These are phyloP conservation scores for Cyphomyrus discorhynchus DNA, from an alignment of 2,113 vertebrate species.

Conservation along the genomic window DNA sequence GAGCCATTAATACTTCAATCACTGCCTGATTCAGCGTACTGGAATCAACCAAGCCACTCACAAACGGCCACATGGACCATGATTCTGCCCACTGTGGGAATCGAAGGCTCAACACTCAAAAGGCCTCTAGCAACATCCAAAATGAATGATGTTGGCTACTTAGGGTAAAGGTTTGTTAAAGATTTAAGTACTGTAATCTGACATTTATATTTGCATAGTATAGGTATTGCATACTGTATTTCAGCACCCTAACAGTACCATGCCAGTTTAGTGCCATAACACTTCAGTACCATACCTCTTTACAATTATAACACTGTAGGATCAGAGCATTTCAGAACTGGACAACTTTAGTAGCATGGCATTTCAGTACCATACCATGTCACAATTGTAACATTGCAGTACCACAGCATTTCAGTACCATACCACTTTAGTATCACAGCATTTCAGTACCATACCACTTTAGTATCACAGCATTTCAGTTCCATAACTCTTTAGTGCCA, in stretches of 20 bases:
- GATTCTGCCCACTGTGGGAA: background rate
- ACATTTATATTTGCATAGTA: background rate
- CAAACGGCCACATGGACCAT: background rate
- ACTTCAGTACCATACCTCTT: background rate
- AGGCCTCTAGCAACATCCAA: background rate
- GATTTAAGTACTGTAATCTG: background rate
- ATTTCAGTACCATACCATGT: background rate
- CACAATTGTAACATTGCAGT: background rate
- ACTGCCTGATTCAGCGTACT: background rate
- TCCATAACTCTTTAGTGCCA: background rate
- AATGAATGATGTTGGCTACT: background rate
- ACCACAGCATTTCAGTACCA: background rate
- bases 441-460: background rate
- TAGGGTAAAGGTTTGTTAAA: background rate
- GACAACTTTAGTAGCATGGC: background rate
- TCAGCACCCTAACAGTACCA: background rate
- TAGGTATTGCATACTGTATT: background rate
- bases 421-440: background rate
- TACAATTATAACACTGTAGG: background rate
- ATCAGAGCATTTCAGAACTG: background rate
- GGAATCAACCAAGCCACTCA: background rate
- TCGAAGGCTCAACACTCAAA: background rate
- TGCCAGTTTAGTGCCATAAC: background rate
- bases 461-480: background rate
- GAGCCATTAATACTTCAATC: background rate